Evolutionary conservation across 2,113 vertebrate species (phyloP).

Genomic region (Delphinapterus leucas): DNA sequence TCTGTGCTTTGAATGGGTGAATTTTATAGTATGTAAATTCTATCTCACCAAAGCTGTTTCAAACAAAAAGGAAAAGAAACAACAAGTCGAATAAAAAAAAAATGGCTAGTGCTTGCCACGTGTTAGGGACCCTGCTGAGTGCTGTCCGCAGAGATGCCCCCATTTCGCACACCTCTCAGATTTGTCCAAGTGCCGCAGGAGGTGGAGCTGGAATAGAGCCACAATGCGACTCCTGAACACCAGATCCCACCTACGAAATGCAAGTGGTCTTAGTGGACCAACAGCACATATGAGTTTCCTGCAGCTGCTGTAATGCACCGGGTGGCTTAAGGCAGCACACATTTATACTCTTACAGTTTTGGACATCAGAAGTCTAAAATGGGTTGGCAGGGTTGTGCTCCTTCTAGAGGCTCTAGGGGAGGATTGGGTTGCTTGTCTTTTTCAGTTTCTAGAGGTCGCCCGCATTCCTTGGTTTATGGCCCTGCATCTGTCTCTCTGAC

Average conservation of each 20-base stretch:
- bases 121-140: background rate
- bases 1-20: background rate
- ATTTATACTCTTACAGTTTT: background rate
- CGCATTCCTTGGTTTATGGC: background rate
- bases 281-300: accelerated
- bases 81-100: too few species aligned
- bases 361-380: background rate
- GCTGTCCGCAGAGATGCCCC: background rate
- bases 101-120: background rate
- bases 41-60: too few species aligned
- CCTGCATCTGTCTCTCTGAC: background rate
- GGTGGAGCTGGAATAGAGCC: background rate
- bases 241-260: background rate
- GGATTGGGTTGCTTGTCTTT: background rate
- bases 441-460: background rate
- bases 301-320: accelerated
- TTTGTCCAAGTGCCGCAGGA: background rate
- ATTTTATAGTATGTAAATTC: background rate
- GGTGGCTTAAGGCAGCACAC: background rate
- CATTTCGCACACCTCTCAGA: background rate
- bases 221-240: background rate
- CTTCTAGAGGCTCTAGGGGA: background rate
- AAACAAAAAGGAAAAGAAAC: too few species aligned
- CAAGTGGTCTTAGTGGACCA: background rate
- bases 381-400: background rate